Evolutionary conservation across 1,140 invertebrate genomes (phyloP).

Genomic region (Habropoda laboriosa): DNA sequence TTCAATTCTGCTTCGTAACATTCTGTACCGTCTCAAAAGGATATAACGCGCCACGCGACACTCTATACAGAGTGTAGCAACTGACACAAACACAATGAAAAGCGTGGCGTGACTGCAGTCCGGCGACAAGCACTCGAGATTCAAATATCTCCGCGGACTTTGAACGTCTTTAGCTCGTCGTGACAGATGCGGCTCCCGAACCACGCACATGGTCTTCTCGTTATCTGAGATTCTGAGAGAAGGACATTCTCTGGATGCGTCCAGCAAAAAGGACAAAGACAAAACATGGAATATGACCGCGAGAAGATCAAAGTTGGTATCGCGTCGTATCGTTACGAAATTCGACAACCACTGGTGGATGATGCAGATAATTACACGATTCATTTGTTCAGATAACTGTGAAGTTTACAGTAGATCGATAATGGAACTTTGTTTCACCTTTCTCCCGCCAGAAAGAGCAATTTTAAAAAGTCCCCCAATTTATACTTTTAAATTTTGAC

Average conservation of each 20-base stretch:
- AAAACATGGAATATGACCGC: not conserved
- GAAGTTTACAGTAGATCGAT: not conserved
- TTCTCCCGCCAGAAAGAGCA: too few relatives aligned
- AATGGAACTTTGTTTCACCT: too few relatives aligned
- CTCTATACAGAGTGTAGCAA: not conserved
- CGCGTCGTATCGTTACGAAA: not conserved
- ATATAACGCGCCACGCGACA: conserved; percentile 1
- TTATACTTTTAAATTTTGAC: too few relatives aligned
- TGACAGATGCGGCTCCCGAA: not conserved
- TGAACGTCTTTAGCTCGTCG: conserved; percentile 36
- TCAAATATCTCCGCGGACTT: conserved; percentile 51
- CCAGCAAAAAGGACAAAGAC: not conserved
- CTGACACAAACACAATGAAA: not conserved
- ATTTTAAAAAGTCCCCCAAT: too few relatives aligned
- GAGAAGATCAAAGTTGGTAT: not conserved
- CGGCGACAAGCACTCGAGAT: conserved; percentile 15
- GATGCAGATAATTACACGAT: not conserved
- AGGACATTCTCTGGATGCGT: not conserved
- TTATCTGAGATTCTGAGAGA: conserved; percentile 24
- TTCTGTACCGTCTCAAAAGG: not conserved
- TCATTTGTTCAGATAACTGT: not conserved
- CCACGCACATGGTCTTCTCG: not conserved
- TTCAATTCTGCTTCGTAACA: not conserved
- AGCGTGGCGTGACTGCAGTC: not conserved
- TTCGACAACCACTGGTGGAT: not conserved